Evolutionary conservation across 2,888 invertebrate genomes (phyloP).

Genomic region (Scaptomyza parva): DNA sequence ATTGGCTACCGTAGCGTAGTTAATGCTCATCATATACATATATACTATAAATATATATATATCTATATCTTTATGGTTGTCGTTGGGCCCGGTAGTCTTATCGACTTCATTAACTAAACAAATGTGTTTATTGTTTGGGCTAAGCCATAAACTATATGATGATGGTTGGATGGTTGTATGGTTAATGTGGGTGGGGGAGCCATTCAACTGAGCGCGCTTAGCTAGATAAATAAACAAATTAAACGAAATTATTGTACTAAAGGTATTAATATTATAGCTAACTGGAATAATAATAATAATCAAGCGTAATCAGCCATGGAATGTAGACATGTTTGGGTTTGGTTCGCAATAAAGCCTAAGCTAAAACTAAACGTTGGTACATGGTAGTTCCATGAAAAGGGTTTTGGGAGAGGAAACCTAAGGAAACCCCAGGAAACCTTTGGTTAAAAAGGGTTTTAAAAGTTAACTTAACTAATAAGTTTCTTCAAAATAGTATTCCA

Average conservation of each 20-base stretch:
- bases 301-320: conserved; percentile 6
- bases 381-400: conserved; percentile 24
- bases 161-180: not conserved
- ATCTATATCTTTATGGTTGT: conserved; percentile 68
- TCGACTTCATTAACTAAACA: conserved; percentile 76
- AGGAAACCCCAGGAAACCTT: too few relatives aligned
- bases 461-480: too few relatives aligned
- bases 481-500: not conserved
- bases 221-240: conserved; percentile 76
- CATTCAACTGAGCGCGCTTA: conserved; percentile 33
- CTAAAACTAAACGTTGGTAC: conserved; percentile 35
- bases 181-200: too few relatives aligned
- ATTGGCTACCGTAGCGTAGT: conserved; percentile 54
- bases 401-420: not conserved
- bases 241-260: conserved; percentile 74
- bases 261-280: conserved; percentile 66
- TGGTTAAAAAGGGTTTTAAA: not conserved
- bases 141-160: conserved; percentile 37
- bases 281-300: conserved; percentile 45
- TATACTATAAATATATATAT: conserved; percentile 13
- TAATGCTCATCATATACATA: conserved; percentile 6
- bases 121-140: conserved; percentile 68
- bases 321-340: conserved; percentile 1
- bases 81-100: conserved; percentile 66
- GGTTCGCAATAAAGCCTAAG: conserved; percentile 36